These are phyloP conservation scores for Mionectes macconnelli DNA, from an alignment of 2,113 vertebrate species.

Conservation along the genomic window DNA sequence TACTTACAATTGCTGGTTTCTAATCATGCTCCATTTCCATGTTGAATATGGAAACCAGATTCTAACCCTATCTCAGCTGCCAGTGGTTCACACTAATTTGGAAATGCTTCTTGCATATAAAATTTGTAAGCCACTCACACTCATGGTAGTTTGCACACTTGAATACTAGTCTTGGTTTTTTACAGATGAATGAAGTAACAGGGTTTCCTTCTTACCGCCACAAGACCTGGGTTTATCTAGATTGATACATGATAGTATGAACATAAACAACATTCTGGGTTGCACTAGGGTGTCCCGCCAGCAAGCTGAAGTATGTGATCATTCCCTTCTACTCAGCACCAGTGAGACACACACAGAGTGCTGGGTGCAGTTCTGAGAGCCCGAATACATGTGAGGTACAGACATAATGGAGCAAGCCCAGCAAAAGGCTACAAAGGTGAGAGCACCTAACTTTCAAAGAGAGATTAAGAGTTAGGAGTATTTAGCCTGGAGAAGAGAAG, in stretches of 20 bases:
- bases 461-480: neutral
- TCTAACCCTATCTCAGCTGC: neutral
- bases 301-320: neutral
- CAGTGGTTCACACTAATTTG: neutral
- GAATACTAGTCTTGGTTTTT: neutral
- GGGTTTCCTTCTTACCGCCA: neutral
- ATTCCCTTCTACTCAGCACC: neutral
- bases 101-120: neutral
- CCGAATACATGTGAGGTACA: neutral
- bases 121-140: neutral
- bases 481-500: neutral
- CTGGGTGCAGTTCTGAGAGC: neutral
- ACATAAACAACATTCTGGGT: neutral
- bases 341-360: fast-evolving
- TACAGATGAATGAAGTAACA: neutral
- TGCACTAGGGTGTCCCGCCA: neutral
- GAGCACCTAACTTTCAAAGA: neutral
- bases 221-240: neutral
- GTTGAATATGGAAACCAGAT: neutral
- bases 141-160: neutral
- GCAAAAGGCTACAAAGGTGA: neutral
- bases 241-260: neutral
- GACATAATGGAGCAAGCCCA: neutral
- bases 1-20: neutral
- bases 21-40: neutral